These are phyloP conservation scores for Centrocercus urophasianus DNA, from an alignment of 2,113 vertebrate species.

Conservation along the genomic window DNA sequence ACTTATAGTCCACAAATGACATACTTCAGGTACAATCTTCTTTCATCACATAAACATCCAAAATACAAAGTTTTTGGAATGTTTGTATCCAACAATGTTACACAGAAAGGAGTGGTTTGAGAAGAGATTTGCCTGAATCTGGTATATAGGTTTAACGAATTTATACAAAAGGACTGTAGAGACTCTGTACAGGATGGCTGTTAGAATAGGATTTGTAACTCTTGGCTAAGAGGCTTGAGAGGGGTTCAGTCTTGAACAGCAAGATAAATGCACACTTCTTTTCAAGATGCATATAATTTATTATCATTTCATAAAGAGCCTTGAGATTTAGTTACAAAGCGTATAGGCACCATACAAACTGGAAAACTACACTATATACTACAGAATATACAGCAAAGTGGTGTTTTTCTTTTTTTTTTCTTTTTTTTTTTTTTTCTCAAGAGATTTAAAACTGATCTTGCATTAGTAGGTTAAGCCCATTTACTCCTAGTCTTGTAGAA, in stretches of 20 bases:
- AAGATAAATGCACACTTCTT: background rate
- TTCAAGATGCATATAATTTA: background rate
- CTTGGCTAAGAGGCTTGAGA: background rate
- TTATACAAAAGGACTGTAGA: background rate
- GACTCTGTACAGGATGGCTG: background rate
- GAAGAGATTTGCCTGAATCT: background rate
- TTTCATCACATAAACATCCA: background rate
- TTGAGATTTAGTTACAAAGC: background rate
- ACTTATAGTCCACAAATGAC: background rate
- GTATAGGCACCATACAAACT: background rate
- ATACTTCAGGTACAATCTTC: background rate
- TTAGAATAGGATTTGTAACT: background rate
- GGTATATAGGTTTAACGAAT: background rate
- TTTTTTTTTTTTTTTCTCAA: background rate
- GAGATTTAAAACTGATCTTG: constrained; percentile 51
- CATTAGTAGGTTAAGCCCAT: constrained; percentile 64
- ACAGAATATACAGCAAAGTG: background rate
- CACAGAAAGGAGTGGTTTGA: background rate
- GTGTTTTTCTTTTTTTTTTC: background rate
- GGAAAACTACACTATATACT: background rate
- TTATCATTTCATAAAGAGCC: background rate
- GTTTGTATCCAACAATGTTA: background rate
- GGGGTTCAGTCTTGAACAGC: background rate
- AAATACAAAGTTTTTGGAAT: background rate
- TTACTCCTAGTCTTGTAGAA: constrained; percentile 44